Percentiles rank a stretch among this genome's conserved stretches.
Conservation (phyloP, 2,797 vertebrate genomes). For the Furcifer pardalis region DNA sequence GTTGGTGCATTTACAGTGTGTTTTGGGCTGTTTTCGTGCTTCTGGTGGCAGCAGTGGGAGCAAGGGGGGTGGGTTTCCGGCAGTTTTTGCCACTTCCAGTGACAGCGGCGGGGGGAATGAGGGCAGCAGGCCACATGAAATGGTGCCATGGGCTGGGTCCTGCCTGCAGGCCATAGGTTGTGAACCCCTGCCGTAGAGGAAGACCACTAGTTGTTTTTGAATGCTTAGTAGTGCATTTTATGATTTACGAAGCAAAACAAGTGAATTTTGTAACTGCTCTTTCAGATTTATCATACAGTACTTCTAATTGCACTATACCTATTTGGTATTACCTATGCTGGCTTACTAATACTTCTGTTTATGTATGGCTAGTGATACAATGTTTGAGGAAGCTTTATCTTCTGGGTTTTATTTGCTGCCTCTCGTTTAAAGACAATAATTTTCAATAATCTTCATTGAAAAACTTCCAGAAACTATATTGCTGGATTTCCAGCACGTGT, state of each 20-base stretch:
- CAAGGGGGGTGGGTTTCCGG: no score
- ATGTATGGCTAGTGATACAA: no score
- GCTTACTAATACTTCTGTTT: no score
- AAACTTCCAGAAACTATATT: not conserved
- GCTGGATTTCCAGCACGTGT: slow-evolving; percentile 18
- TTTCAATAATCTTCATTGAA: not conserved
- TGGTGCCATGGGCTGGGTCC: no score
- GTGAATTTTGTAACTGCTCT: not conserved
- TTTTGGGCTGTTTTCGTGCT: no score
- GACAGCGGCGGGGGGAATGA: no score
- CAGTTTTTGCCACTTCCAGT: no score
- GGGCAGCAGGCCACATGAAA: no score
- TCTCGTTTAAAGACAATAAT: slow-evolving; percentile 45
- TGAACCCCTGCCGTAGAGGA: not conserved
- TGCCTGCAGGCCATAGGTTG: no score
- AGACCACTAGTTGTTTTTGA: not conserved
- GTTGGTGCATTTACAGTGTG: no score
- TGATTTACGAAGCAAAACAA: not conserved
- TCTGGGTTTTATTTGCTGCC: not conserved
- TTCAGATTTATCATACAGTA: not conserved
- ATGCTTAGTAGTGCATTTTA: not conserved
- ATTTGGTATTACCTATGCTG: slow-evolving; percentile 3
- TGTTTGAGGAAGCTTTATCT: not conserved
- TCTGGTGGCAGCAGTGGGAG: no score
- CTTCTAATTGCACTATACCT: slow-evolving; percentile 38